Evolutionary conservation across 2,888 invertebrate genomes (phyloP).

Genomic region (Pristionchus fissidentatus): DNA sequence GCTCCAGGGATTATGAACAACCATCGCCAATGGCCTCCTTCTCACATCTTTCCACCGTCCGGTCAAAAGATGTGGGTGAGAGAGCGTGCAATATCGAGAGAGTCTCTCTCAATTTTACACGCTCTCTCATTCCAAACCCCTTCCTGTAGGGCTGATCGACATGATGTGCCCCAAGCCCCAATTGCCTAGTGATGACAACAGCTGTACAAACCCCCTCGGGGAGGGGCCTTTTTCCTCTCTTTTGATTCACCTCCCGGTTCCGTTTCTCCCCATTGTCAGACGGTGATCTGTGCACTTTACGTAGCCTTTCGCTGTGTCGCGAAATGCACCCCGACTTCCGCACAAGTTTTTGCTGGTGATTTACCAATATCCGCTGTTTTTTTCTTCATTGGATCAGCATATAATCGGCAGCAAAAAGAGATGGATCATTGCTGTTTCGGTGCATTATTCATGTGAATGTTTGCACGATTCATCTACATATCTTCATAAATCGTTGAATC

Average conservation of each 20-base stretch:
- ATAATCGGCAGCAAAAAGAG: constrained; percentile 1
- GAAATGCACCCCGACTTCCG: neutral
- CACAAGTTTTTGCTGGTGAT: neutral
- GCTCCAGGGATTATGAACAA: neutral
- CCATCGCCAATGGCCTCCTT: too few species aligned
- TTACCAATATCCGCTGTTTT: too few species aligned
- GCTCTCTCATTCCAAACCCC: too few species aligned
- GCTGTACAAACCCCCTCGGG: constrained; percentile 15
- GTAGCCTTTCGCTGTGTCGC: too few species aligned
- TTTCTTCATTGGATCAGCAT: constrained; percentile 1
- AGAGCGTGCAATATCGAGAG: too few species aligned
- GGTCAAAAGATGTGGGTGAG: neutral
- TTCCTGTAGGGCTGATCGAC: too few species aligned
- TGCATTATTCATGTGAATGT: too few species aligned
- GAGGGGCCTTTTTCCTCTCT: neutral
- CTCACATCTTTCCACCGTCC: neutral
- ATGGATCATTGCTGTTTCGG: neutral
- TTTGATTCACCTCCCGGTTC: constrained; percentile 30
- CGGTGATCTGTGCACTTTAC: constrained; percentile 17
- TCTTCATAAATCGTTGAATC: constrained; percentile 22
- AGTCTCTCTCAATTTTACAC: too few species aligned
- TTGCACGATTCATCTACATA: too few species aligned
- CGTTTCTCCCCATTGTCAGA: constrained; percentile 14
- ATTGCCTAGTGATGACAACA: neutral
- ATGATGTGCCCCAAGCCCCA: neutral